Base-by-base conservation (phyloP, 2,888 invertebrate species). In the Macropis europaea region DNA sequence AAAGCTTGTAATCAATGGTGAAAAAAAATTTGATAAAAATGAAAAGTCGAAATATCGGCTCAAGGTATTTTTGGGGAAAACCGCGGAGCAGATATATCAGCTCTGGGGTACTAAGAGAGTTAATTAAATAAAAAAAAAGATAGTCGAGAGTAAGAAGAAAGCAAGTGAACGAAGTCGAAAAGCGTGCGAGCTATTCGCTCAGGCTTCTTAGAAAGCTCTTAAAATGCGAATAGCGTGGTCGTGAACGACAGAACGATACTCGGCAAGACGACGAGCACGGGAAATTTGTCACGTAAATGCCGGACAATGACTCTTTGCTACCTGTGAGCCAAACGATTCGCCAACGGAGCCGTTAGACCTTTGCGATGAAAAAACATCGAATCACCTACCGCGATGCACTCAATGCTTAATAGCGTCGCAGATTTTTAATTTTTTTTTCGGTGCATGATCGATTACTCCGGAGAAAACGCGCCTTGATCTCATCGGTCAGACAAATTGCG, bases 191-290 rank as follows among this genome's bases (percentile, higher is more conserved):
- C 11, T 38, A 22, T 36, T 17, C 24, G 11, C 30, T 74, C 56
- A 69, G 76, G 77, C 76, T 86, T 85, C 84, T 77, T 71, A 78
- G 84, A 87, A 87, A 82, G 77, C 79, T 83, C 78, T 87, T 87
- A 82, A 83, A 84, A 87, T 87, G 86, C 87, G 83, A 82, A 84
- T 84, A 76, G 82, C 84, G 86, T 84, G 76, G 76, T 66, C 70
- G 19, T 43, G 60, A 67, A 73, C 77, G 82, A 72, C 79, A 70
- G 76, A 54, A 52, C 67, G 77, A 61, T 66, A 66, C 64, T 36
- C 54, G 71, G 38, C 42, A 59, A 48, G 67, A 61, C 59, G 47
- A 40, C 43, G 50, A 32, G 50, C 47, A 50, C 70, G 73, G 69
- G 73, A 72, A 84, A 84, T 84, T 82, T 82, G 83, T 87, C 87